Conservation (phyloP, 2,797 vertebrate species). For the Hypotaenidia okinawae region DNA sequence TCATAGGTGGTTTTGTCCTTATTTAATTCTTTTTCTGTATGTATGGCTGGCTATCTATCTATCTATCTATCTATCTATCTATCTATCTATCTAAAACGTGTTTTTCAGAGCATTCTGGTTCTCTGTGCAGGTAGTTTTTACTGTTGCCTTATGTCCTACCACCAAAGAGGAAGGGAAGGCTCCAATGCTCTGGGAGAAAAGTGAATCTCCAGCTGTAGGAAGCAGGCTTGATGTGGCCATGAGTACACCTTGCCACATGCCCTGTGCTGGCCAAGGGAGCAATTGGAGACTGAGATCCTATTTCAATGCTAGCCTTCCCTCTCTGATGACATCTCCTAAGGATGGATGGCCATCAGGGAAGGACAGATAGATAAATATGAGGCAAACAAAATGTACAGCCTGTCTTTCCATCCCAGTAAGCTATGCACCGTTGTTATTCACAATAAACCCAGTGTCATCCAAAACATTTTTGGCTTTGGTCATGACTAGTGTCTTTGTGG, state of each 20-base stretch:
- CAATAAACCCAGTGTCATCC: neutral
- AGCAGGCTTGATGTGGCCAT: neutral
- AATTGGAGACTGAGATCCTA: neutral
- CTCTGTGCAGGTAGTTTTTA: neutral
- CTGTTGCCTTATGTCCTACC: neutral
- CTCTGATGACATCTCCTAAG: neutral
- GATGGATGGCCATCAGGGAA: neutral
- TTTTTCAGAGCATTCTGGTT: neutral
- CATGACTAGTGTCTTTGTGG: neutral
- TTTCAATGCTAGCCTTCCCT: neutral
- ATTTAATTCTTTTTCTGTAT: neutral
- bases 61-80: no score
- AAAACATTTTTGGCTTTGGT: neutral
- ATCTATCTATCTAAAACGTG: neutral
- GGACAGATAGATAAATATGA: neutral
- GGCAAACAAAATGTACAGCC: neutral
- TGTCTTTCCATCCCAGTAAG: neutral
- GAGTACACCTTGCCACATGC: rapidly evolving
- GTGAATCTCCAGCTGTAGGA: neutral
- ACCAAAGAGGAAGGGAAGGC: neutral
- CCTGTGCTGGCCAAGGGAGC: neutral
- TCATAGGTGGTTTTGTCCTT: neutral
- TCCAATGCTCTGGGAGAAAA: neutral
- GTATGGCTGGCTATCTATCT: neutral
- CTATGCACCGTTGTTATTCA: neutral